phyloP scores from a whole-genome alignment of 1,140 invertebrate species.

The Harlomillsia oculata region DNA sequence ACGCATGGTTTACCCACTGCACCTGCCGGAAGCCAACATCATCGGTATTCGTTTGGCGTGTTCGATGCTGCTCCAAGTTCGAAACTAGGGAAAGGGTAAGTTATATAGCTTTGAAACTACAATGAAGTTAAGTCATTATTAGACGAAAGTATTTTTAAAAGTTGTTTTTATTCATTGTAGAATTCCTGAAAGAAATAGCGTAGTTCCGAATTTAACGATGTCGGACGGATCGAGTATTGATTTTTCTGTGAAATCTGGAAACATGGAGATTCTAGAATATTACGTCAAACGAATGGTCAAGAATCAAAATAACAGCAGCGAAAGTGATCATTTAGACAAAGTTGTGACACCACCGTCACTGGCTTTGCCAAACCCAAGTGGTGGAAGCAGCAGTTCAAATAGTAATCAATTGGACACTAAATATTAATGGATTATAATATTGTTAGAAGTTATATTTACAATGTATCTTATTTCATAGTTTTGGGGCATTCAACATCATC shows the following conservation, averaged over 20 bases:
- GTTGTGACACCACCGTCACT: conserved; percentile 31
- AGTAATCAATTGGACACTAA: conserved; percentile 15
- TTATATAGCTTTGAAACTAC: background rate
- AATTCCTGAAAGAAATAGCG: conserved; percentile 30
- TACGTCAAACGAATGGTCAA: conserved; percentile 36
- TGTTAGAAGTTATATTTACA: background rate
- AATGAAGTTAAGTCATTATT: background rate
- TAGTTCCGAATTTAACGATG: conserved; percentile 32
- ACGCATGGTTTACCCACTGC: conserved; percentile 6
- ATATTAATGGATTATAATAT: background rate
- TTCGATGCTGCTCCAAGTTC: conserved; percentile 28
- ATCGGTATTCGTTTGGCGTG: conserved; percentile 33
- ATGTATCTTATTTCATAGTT: conserved; percentile 2
- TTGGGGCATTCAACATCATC: conserved; percentile 12
- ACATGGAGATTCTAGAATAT: conserved; percentile 43
- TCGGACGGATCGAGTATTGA: conserved; percentile 50
- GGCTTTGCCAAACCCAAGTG: conserved; percentile 11
- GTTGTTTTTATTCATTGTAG: conserved; percentile 6
- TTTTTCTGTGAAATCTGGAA: conserved; percentile 49
- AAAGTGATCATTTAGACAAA: conserved; percentile 36
- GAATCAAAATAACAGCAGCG: conserved; percentile 34
- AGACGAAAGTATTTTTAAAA: background rate
- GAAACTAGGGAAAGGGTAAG: conserved; percentile 29
- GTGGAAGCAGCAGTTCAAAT: conserved; percentile 20
- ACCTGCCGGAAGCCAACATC: conserved; percentile 11